A percentile compares a stretch with the other conserved stretches of the same genome.
Conservation (phyloP, 2,797 vertebrate genomes). For the Amazona ochrocephala region DNA sequence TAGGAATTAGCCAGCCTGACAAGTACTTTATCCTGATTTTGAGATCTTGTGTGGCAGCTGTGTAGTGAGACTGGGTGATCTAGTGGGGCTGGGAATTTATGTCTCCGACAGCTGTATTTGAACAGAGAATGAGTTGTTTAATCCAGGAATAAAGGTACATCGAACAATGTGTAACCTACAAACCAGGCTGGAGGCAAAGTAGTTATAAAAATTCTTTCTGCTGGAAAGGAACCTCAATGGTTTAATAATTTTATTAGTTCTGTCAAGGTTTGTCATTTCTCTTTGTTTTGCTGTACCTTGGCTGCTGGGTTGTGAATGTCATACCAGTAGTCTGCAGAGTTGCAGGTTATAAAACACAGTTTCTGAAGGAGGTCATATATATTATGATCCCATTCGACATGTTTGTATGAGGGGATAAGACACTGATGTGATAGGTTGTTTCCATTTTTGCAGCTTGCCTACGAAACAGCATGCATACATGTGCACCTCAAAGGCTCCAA, state of each 20-base stretch:
- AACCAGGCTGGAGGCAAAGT: background rate
- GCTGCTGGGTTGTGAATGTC: background rate
- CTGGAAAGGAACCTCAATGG: background rate
- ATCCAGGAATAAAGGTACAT: background rate
- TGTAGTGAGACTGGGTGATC: background rate
- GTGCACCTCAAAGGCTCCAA: background rate
- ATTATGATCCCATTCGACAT: background rate
- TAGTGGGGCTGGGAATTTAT: background rate
- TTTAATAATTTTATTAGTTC: background rate
- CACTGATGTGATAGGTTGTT: background rate
- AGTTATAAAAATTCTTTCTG: background rate
- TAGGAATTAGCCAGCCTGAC: background rate
- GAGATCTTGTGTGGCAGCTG: background rate
- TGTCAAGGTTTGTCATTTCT: background rate
- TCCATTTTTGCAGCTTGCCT: background rate
- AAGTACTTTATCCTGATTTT: background rate
- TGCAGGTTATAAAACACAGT: background rate
- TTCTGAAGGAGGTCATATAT: background rate
- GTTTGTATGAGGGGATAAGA: background rate
- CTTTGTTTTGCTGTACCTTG: background rate
- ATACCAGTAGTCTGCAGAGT: background rate
- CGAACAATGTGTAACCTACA: background rate
- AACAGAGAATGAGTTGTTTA: background rate
- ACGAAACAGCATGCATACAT: fast-evolving
- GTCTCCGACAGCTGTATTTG: background rate